Evolutionary conservation across 30 jellyfish, hydroid and myxozoan species (phyloP), one percentile per base, ranked within the genome.

Genomic region (Hydractinia symbiolongicarpus): DNA sequence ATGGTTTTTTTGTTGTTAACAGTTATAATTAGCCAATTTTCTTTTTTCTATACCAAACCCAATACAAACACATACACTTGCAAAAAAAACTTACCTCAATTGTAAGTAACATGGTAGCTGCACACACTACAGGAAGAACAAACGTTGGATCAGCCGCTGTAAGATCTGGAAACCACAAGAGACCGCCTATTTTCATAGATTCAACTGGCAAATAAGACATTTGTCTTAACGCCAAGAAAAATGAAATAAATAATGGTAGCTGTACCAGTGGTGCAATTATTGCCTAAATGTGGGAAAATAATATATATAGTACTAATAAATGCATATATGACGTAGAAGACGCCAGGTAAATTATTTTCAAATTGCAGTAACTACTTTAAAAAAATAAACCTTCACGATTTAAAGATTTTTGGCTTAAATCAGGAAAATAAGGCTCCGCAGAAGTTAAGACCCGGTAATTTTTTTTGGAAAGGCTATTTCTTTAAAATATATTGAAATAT

Each of bases 131-230:
- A 2, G 98, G 98, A 15, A 91, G 79, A 17, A 91, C 81, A 61
- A 55, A 86, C 66, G 66, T 79, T 50, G 98, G 98, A 66, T 91
- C 98, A 76, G 88, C 84, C 58, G 81, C 76, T 19, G 90, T 86
- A 21, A 91, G 82, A 73, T 91, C 95, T 16, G 96, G 82, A 71
- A 91, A 91, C 98, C 98, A 91, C 7, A 84, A 81, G 9, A 86
- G 8, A 19, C 98, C 98, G 61, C 98, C 98, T 9, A 92, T 86
- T 15, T 80, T 61, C 91, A 91, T 53, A 14, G 96, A 82, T 68
- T 91, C 98, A 7, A 91, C 98, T 16, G 98, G 98, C 53, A 91
- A 88, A n/a, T 61, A 69, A 2, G 96, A 95, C 98, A 91, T 91
- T 79, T 83, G 83, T 51, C 98, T 82, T 62, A 91, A 73, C 8